Evolutionary conservation across 2,113 vertebrate species (phyloP).

Genomic region (Nyctereutes procyonoides): DNA sequence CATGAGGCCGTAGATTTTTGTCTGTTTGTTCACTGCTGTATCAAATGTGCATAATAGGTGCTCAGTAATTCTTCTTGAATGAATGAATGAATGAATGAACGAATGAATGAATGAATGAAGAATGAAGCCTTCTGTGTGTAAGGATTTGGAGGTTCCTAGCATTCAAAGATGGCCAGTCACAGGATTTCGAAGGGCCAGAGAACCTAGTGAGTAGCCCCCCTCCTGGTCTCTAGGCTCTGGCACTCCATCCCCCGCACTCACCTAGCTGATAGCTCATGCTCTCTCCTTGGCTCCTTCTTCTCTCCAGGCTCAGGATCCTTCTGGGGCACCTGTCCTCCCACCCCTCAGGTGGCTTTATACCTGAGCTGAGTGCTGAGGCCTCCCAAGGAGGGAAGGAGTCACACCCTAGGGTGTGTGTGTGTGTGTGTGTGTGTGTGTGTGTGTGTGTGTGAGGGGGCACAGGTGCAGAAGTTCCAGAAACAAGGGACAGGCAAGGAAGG

Average conservation of each 20-base stretch:
- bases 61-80: background rate
- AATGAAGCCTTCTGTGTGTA: background rate
- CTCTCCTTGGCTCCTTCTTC: conserved; percentile 37
- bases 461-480: background rate
- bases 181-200: background rate
- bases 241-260: conserved; percentile 20
- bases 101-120: background rate
- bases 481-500: background rate
- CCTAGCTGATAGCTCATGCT: conserved; percentile 53
- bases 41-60: background rate
- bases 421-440: background rate
- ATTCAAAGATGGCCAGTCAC: background rate
- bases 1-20: background rate
- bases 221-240: background rate
- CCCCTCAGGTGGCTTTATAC: conserved; percentile 69
- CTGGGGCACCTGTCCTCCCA: conserved; percentile 18
- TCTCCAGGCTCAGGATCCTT: conserved; percentile 45
- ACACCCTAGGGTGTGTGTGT: background rate
- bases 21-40: background rate
- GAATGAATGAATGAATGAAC: background rate
- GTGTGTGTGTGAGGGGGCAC: background rate
- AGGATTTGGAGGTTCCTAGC: background rate
- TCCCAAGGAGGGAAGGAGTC: conserved; percentile 49
- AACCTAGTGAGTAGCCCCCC: background rate
- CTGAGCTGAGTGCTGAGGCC: conserved; percentile 40